phyloP scores from a whole-genome alignment of 1,140 invertebrate species.

The Delia radicum region DNA sequence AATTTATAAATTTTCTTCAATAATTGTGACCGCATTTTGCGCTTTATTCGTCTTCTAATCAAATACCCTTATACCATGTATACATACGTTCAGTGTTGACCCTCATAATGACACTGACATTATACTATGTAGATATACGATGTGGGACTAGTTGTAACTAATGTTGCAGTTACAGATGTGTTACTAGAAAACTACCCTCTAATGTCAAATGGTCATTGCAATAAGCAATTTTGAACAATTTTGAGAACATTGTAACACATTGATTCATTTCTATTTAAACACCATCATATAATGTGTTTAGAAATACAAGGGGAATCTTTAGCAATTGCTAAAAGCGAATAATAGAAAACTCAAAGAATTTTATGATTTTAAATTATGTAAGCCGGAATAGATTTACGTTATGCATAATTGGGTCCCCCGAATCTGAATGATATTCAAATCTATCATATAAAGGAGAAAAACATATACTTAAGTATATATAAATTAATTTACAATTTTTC shows the following conservation, averaged over 20 bases:
- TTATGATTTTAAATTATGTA: no score
- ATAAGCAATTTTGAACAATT: conserved; percentile 13
- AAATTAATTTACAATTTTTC: no score
- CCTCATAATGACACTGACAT: conserved; percentile 18
- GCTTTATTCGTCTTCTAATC: background rate
- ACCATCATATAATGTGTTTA: background rate
- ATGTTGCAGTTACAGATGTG: background rate
- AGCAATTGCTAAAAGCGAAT: no score
- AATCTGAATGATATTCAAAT: no score
- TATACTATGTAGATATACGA: background rate
- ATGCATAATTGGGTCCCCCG: no score
- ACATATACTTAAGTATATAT: no score
- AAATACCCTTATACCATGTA: conserved; percentile 1
- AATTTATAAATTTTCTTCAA: background rate
- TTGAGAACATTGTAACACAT: conserved; percentile 9
- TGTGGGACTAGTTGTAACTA: background rate
- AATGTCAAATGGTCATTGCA: conserved; percentile 20
- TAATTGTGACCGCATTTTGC: conserved; percentile 16
- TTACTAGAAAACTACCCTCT: background rate
- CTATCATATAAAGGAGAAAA: no score
- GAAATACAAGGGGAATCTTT: no score
- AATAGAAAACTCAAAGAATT: no score
- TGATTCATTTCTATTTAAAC: conserved; percentile 16
- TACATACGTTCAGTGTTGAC: background rate
- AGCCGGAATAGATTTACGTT: no score